Evolutionary conservation across 2,888 invertebrate genomes (phyloP), one percentile per base, ranked within the genome.

Genomic region (Lordiphosa andalusiaca): DNA sequence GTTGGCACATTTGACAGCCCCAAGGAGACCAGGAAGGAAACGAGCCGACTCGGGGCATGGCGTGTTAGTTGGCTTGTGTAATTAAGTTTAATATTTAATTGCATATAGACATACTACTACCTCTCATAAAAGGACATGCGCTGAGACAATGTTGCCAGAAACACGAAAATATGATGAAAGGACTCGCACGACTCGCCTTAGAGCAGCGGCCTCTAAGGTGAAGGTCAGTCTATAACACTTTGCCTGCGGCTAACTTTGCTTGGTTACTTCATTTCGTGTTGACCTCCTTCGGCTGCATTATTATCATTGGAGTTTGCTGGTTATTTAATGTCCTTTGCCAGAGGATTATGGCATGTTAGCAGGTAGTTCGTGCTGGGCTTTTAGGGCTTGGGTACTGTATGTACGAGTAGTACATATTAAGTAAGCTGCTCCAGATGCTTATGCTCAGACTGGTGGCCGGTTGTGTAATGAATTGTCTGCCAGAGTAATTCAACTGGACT

Each of bases 81-180:
- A 86, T 86, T 82, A 86, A 83, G 80, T 86, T 86, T 83, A 86
- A 86, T 85, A 86, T 85, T 84, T 84, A 86, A 86, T 86, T 86
- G 82, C 83, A 85, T 76, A 67, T 65, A 75, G 65, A 72, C 40
- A 50, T 40, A 52, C 49, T 42, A 56, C 40, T 38, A 42, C 50
- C 41, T 67, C 55, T 60, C 81, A 77, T 80, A 59, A 65, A 66
- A 66, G 53, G 51, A 70, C 78, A 81, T 62, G 68, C 71, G 63
- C 70, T 49, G 55, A 69, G 64, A 73, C 81, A 76, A 77, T 74
- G 67, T 77, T 55, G 62, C 53, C 70, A 54, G 61, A 63, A 50
- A 63, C 63, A 30, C 54, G 58, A 82, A 80, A 76, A 71, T 76
- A 80, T 82, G 78, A 78, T 73, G 35, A 53, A 38, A 48, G 38